A percentile compares a stretch with the other conserved stretches of the same genome.
phyloP scores from a whole-genome alignment of 1,140 invertebrate species.

The Dufourea novaeangliae region DNA sequence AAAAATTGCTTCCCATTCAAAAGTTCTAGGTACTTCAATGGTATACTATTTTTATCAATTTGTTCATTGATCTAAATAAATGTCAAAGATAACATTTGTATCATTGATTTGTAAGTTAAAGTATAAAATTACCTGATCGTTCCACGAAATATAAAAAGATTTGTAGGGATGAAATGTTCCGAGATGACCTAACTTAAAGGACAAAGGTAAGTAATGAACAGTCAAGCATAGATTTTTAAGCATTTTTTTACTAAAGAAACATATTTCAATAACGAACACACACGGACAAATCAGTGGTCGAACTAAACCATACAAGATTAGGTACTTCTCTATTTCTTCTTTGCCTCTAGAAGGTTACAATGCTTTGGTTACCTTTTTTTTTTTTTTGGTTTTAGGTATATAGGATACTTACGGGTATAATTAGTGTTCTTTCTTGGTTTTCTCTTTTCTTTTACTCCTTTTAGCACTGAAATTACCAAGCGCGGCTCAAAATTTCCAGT shows the following conservation, averaged over 20 bases:
- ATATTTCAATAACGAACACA: conserved; percentile 78
- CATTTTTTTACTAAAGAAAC: conserved; percentile 79
- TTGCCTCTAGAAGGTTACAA: conserved; percentile 77
- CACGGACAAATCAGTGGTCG: conserved; percentile 78
- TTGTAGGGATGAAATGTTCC: no score
- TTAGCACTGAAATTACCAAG: conserved; percentile 67
- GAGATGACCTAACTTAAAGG: background rate
- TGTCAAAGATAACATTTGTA: no score
- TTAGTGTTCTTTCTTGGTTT: conserved; percentile 63
- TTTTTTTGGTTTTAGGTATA: conserved; percentile 72
- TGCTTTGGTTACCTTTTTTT: conserved; percentile 72
- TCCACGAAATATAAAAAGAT: no score
- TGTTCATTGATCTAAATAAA: no score
- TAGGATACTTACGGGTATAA: conserved; percentile 77
- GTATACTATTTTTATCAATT: no score
- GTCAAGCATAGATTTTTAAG: conserved; percentile 49
- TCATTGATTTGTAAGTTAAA: no score
- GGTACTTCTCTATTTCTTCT: conserved; percentile 74
- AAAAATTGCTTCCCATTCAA: no score
- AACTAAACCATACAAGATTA: conserved; percentile 77
- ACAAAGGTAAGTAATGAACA: background rate
- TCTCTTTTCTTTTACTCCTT: conserved; percentile 39
- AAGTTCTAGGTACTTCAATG: no score
- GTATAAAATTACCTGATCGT: no score
- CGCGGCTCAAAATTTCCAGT: conserved; percentile 56